A percentile compares a stretch with the other conserved stretches of the same genome.
Conservation (phyloP, 2,113 vertebrate species). For the Melanocharis versteri region DNA sequence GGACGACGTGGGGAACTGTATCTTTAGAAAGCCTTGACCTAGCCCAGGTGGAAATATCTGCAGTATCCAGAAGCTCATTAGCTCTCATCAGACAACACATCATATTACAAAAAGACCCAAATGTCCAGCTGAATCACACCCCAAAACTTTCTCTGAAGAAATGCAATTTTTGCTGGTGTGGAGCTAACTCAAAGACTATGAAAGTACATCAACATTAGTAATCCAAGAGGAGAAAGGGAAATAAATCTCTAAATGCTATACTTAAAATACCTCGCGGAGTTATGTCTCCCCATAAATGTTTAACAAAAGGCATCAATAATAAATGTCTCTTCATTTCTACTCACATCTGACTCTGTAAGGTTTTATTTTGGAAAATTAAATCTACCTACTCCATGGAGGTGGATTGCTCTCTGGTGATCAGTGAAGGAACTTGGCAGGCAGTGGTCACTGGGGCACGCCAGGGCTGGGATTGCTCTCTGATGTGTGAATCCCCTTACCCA, state of each 20-base stretch:
- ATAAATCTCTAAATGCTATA: constrained; percentile 8
- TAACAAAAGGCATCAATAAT: constrained; percentile 31
- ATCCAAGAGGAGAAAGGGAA: neutral
- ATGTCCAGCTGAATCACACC: neutral
- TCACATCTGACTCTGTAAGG: neutral
- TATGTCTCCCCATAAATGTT: constrained; percentile 16
- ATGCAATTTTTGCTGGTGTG: accelerated
- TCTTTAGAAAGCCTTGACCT: neutral
- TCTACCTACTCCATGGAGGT: neutral
- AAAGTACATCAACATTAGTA: neutral
- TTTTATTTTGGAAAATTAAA: constrained; percentile 13
- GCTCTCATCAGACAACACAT: neutral
- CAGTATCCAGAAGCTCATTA: neutral
- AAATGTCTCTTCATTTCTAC: constrained; percentile 4
- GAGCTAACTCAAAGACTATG: neutral
- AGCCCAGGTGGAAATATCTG: neutral
- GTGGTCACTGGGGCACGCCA: accelerated
- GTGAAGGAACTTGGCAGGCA: neutral
- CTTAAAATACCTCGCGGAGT: neutral
- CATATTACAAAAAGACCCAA: neutral
- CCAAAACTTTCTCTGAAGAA: neutral
- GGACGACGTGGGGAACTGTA: neutral
- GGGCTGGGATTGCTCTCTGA: neutral
- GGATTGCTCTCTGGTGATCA: neutral
- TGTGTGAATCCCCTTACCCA: neutral